Base-by-base conservation (phyloP, 2,888 invertebrate species). In the Luffia ferchaultella region DNA sequence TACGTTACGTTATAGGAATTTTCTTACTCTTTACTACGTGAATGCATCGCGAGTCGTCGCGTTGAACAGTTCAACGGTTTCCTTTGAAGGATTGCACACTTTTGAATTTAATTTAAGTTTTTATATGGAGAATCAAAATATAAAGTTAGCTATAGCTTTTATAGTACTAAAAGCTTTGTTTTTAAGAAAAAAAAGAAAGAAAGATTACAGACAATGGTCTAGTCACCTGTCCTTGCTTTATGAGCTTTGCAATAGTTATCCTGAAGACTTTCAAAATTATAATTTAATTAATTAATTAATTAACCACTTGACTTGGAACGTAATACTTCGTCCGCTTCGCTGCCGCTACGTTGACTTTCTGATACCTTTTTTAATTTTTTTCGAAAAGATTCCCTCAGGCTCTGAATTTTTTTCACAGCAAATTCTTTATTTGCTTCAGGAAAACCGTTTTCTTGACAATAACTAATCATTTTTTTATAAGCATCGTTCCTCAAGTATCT, bases 211-310 rank as follows among this genome's bases (percentile, higher is more conserved):
- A 12, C 30, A 30, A 30, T 12, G 30, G 12, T 7, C 3, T 3
- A 3, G 30, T 30, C 30, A n/a, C 30, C 30, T 30, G 30, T 12
- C 30, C 12, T 30, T 30, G 12, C 3, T 30, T 30, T 30, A 30
- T 30, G 53, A 54, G 44, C 49, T 52, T 51, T n/a, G 43, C 5
- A n/a, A 42, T n/a, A 42, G n/a, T 42, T 42, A 16, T 42, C n/a
- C 43, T 16, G n/a, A 42, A 7, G 43, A 42, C n/a, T 42, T 16
- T 16, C 3, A 42, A 42, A 42, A 42, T 42, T 42, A 42, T 16
- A n/a, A n/a, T n/a, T n/a, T n/a, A n/a, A n/a, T n/a, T n/a, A 49
- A 16, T 20, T 17, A 42, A 45, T n/a, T n/a, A n/a, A n/a, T n/a
- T n/a, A n/a, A n/a, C n/a, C n/a, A n/a, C n/a, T n/a, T n/a, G n/a